Percentiles rank a stretch among this genome's conserved stretches.
Conservation (phyloP, 1,140 invertebrate species). For the Colletes latitarsis region DNA sequence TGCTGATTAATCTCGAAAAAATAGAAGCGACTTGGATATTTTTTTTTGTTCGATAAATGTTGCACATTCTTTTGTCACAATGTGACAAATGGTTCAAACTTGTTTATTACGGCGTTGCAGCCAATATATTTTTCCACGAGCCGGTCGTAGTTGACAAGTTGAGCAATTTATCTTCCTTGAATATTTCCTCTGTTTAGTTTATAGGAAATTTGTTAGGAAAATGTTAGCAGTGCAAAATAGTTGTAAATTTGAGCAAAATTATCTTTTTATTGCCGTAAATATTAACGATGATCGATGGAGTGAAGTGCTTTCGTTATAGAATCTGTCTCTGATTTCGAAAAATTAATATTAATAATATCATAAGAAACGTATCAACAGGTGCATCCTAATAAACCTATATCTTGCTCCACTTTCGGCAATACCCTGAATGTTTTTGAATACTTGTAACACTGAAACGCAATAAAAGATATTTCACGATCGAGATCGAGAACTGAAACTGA, state of each 20-base stretch:
- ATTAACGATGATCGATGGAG: constrained; percentile 16
- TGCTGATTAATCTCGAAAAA: too few relatives aligned
- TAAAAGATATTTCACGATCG: too few relatives aligned
- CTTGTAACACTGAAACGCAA: too few relatives aligned
- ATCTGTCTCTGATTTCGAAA: too few relatives aligned
- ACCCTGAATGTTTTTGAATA: too few relatives aligned
- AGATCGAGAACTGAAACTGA: too few relatives aligned
- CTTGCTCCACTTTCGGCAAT: too few relatives aligned
- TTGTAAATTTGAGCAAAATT: constrained; percentile 12
- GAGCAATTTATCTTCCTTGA: constrained; percentile 28
- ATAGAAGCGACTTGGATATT: too few relatives aligned
- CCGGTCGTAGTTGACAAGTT: background rate
- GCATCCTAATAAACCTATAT: too few relatives aligned
- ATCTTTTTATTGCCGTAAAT: background rate
- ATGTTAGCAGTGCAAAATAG: background rate
- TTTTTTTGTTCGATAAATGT: too few relatives aligned
- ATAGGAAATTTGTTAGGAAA: constrained; percentile 15
- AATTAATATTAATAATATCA: too few relatives aligned
- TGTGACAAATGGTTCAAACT: background rate
- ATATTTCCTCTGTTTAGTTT: constrained; percentile 34
- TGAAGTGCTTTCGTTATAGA: background rate
- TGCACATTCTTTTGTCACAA: background rate
- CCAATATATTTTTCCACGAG: background rate
- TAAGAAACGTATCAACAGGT: too few relatives aligned
- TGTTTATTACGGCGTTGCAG: background rate